phyloP scores from a whole-genome alignment of 2,888 invertebrate species.

The Mayetiola destructor region DNA sequence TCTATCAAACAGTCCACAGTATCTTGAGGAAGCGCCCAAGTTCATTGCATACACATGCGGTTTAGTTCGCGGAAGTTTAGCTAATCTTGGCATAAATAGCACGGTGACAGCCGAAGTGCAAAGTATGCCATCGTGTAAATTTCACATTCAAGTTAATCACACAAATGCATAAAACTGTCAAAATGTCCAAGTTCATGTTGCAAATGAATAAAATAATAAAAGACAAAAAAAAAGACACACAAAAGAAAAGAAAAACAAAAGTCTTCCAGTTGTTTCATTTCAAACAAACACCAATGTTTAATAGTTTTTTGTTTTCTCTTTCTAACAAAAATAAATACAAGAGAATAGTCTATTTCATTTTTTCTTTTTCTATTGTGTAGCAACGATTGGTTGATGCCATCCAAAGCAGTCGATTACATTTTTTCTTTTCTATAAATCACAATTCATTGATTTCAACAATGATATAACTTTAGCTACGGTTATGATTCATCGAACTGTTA shows the following conservation, averaged over 20 bases:
- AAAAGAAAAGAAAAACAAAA: background rate
- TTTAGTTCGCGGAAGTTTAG: conserved; percentile 82
- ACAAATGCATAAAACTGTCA: background rate
- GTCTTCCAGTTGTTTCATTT: background rate
- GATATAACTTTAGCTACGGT: no score
- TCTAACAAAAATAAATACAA: background rate
- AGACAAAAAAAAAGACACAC: background rate
- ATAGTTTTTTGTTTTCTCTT: no score
- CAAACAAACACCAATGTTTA: background rate
- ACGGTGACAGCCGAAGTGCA: conserved; percentile 92
- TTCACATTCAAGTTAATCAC: conserved; percentile 73
- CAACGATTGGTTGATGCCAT: no score
- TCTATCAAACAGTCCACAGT: conserved; percentile 79
- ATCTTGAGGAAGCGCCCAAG: conserved; percentile 79
- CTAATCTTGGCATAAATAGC: conserved; percentile 85
- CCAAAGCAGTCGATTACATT: no score
- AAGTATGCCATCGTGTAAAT: conserved; percentile 82
- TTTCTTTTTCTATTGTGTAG: background rate
- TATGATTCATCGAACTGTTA: no score
- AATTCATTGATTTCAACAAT: no score
- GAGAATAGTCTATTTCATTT: background rate
- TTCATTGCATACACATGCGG: conserved; percentile 94
- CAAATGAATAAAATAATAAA: background rate
- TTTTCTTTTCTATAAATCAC: no score
- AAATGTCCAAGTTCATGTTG: background rate